These are phyloP conservation scores for Molossus alvarezi DNA, from an alignment of 2,797 vertebrate species.

Conservation along the genomic window DNA sequence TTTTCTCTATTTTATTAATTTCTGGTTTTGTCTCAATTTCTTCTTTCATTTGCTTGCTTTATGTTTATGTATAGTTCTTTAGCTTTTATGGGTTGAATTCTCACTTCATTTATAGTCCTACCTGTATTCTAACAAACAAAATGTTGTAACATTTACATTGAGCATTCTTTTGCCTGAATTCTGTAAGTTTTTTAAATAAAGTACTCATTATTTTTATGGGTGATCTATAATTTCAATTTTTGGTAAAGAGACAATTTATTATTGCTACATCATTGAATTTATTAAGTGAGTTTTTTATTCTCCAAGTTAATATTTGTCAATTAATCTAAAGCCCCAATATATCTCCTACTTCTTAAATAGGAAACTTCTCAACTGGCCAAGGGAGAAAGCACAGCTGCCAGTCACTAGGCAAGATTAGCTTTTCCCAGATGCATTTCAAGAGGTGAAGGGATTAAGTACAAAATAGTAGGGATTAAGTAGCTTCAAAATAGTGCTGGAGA, in stretches of 20 bases:
- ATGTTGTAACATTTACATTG: not conserved
- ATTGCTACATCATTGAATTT: not conserved
- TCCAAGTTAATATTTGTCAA: not conserved
- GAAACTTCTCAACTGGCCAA: not conserved
- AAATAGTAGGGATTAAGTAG: not conserved
- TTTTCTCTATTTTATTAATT: conserved; percentile 46
- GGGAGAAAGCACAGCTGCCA: not conserved
- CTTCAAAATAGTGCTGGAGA: not conserved
- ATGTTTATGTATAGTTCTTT: conserved; percentile 11
- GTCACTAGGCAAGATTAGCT: not conserved
- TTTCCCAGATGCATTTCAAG: no score
- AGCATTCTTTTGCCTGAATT: not conserved
- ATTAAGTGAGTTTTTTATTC: not conserved
- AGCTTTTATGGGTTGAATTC: not conserved
- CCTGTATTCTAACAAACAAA: conserved; percentile 10
- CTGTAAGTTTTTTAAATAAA: not conserved
- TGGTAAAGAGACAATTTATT: not conserved
- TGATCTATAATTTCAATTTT: not conserved
- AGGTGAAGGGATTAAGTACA: not conserved
- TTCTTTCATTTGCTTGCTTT: not conserved
- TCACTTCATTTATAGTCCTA: not conserved
- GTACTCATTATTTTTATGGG: conserved; percentile 13
- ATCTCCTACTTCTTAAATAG: not conserved
- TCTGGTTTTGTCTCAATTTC: conserved; percentile 25
- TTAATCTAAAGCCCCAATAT: not conserved